Conservation (phyloP, 2,888 invertebrate species). For the Synergus itoensis region DNA sequence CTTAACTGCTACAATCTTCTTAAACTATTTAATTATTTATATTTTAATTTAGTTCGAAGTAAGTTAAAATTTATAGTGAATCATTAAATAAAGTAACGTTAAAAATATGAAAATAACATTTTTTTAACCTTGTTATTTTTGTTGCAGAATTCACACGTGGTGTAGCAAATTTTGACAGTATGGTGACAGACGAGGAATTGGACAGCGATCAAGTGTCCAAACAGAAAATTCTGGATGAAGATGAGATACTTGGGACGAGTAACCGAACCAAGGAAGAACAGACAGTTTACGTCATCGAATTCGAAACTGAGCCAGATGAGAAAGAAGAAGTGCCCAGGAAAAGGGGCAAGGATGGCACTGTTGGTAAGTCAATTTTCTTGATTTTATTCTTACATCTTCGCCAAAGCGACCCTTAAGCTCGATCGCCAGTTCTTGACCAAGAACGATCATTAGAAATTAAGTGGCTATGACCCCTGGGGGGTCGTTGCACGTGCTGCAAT, state of each 20-base stretch:
- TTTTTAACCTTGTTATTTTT: not conserved
- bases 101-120: too few relatives aligned
- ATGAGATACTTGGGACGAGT: constrained; percentile 11
- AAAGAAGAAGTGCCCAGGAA: constrained; percentile 62
- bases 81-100: too few relatives aligned
- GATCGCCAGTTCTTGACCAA: constrained; percentile 14
- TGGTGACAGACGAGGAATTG: constrained; percentile 51
- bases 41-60: too few relatives aligned
- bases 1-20: too few relatives aligned
- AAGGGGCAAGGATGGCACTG: constrained; percentile 61
- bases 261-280: constrained; percentile 58
- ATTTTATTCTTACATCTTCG: not conserved
- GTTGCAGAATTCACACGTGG: constrained; percentile 55
- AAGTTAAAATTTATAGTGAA: too few relatives aligned
- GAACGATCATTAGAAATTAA: constrained; percentile 42
- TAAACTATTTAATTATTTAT: too few relatives aligned
- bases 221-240: constrained; percentile 20
- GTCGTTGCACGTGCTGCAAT: constrained; percentile 44
- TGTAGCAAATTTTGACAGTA: constrained; percentile 2
- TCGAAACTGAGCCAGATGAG: constrained; percentile 67
- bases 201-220: constrained; percentile 52
- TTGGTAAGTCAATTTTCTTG: constrained; percentile 57
- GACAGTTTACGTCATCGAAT: constrained; percentile 68
- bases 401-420: constrained; percentile 26
- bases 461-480: constrained; percentile 30